Conservation (phyloP, 2,113 vertebrate species). For the Hippocampus comes region DNA sequence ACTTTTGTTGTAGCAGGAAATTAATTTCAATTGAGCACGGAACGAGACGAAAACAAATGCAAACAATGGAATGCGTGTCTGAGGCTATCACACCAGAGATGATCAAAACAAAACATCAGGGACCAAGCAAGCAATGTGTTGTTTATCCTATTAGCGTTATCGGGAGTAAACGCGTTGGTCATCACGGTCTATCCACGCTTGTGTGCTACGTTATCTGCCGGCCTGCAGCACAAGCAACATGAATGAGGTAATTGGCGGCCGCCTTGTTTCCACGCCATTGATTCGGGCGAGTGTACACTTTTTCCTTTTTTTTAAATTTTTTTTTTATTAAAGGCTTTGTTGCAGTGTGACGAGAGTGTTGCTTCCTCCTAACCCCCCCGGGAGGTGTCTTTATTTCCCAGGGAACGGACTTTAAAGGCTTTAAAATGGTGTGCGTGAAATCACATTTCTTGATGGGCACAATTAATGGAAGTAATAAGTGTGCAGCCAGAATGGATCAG, state of each 20-base stretch:
- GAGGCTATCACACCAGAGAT: background rate
- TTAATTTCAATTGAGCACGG: background rate
- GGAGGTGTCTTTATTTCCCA: slow-evolving; percentile 28
- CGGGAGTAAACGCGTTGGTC: slow-evolving; percentile 34
- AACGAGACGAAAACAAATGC: background rate
- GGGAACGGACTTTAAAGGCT: slow-evolving; percentile 13
- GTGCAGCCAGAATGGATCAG: background rate
- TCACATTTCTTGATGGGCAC: slow-evolving; percentile 23
- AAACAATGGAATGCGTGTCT: background rate
- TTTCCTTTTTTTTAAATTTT: slow-evolving; percentile 1
- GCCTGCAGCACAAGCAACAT: slow-evolving; percentile 33
- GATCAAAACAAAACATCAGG: slow-evolving; percentile 21
- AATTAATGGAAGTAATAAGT: slow-evolving; percentile 26
- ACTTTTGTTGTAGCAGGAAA: background rate
- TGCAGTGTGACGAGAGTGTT: background rate
- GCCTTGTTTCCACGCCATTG: slow-evolving; percentile 36
- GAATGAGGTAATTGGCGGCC: slow-evolving; percentile 30
- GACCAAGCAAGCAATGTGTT: slow-evolving; percentile 34
- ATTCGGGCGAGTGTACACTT: slow-evolving; percentile 19
- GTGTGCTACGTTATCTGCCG: slow-evolving; percentile 41
- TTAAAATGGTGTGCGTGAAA: slow-evolving; percentile 31
- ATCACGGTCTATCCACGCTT: slow-evolving; percentile 32
- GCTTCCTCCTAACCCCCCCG: slow-evolving; percentile 10
- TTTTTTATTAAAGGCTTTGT: slow-evolving; percentile 3
- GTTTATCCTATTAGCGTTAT: slow-evolving; percentile 60